These are phyloP conservation scores for Ladona fulva DNA, from an alignment of 1,140 invertebrate species.

Conservation along the genomic window DNA sequence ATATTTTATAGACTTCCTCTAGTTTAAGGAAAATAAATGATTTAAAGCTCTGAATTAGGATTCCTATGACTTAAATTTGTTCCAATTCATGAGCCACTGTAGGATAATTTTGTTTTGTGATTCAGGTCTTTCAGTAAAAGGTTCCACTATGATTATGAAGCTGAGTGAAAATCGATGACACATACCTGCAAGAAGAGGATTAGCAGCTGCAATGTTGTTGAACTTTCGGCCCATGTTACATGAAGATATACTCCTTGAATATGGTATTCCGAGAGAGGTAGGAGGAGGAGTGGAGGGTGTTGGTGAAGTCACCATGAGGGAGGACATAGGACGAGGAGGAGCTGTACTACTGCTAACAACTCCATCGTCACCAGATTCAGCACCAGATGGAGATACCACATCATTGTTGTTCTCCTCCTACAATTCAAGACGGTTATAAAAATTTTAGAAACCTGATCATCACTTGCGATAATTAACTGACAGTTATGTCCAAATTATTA, in stretches of 20 bases:
- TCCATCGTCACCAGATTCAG: slow-evolving; percentile 28
- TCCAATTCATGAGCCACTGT: no score
- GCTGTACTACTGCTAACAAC: slow-evolving; percentile 20
- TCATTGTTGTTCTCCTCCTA: slow-evolving; percentile 35
- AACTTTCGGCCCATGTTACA: slow-evolving; percentile 54
- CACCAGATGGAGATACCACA: slow-evolving; percentile 23
- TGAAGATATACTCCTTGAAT: neutral
- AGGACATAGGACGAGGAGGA: neutral
- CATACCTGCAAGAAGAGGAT: slow-evolving; percentile 64
- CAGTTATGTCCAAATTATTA: no score
- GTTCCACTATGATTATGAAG: no score
- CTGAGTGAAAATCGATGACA: slow-evolving; percentile 17
- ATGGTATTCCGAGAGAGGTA: neutral
- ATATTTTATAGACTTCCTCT: no score
- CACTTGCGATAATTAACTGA: no score
- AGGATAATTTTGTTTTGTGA: no score
- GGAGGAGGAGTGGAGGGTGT: neutral
- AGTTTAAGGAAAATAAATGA: no score
- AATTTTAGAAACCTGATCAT: no score
- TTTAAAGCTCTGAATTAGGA: no score
- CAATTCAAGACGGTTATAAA: slow-evolving; percentile 13
- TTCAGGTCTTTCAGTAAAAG: no score
- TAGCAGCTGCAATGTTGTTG: slow-evolving; percentile 64
- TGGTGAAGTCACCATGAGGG: neutral
- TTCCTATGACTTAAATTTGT: no score